These are phyloP conservation scores for Sycophila sp. DNA, from an alignment of 1,140 invertebrate species.

Conservation along the genomic window DNA sequence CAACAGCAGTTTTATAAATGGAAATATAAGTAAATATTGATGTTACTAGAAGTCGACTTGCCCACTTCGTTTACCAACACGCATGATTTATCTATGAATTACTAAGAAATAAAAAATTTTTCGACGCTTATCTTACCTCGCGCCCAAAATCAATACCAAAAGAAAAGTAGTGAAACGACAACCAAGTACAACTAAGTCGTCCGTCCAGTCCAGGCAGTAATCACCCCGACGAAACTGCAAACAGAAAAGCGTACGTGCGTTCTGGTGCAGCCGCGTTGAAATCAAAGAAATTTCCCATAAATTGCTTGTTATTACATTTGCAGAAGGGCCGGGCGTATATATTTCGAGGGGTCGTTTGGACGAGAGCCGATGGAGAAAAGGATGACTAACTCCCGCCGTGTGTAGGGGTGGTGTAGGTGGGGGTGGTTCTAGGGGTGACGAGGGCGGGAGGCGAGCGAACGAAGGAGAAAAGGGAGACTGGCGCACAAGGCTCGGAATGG, in stretches of 20 bases:
- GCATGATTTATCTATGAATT: no score
- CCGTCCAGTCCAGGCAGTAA: no score
- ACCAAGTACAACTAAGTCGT: neutral
- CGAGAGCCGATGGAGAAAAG: neutral
- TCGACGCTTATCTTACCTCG: no score
- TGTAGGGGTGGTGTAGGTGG: no score
- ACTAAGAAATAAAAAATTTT: no score
- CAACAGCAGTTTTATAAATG: no score
- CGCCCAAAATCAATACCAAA: neutral
- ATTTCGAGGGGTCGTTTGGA: neutral
- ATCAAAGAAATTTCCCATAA: slow-evolving; percentile 29
- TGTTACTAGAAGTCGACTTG: no score
- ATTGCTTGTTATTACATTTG: slow-evolving; percentile 30
- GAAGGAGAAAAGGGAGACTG: no score
- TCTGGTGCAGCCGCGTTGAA: neutral
- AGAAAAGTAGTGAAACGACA: neutral
- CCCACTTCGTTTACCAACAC: no score
- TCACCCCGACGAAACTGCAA: slow-evolving; percentile 6
- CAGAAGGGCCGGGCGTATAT: neutral
- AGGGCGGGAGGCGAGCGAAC: slow-evolving; percentile 10
- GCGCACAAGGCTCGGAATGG: neutral
- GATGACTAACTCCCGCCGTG: slow-evolving; percentile 49
- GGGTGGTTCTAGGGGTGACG: slow-evolving; percentile 31
- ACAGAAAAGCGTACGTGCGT: neutral
- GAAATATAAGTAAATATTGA: no score